These are phyloP conservation scores for Acanthiza pusilla DNA, from an alignment of 2,797 vertebrate species.

Conservation along the genomic window DNA sequence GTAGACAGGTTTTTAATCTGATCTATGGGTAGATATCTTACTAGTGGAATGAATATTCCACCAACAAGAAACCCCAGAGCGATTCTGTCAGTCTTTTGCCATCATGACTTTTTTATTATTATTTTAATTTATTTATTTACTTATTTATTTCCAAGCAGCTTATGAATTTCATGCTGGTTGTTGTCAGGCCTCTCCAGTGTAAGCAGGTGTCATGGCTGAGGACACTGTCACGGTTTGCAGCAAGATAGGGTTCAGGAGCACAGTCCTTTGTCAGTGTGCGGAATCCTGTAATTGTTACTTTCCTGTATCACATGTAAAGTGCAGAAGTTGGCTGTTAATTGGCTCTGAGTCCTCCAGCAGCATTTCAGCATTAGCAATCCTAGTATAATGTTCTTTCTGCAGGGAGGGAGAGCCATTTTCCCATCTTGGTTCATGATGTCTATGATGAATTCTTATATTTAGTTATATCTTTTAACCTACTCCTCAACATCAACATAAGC, in stretches of 20 bases:
- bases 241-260: not conserved
- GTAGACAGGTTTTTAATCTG: constrained; percentile 60
- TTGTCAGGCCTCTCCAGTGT: not conserved
- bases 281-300: constrained; percentile 25
- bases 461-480: not conserved
- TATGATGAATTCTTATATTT: constrained; percentile 3
- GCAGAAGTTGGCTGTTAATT: constrained; percentile 42
- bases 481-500: not conserved
- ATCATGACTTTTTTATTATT: not conserved
- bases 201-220: not conserved
- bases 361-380: constrained; percentile 2
- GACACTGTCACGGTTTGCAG: not conserved
- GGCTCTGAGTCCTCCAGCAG: constrained; percentile 11
- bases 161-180: not conserved
- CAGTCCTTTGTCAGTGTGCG: not conserved
- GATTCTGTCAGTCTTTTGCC: constrained; percentile 9
- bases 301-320: not conserved
- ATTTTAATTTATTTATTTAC: not conserved
- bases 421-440: not conserved
- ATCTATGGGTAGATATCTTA: constrained; percentile 45
- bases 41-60: constrained; percentile 44
- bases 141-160: not conserved
- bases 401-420: not conserved
- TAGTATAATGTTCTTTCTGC: constrained; percentile 33
- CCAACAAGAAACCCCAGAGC: not conserved